Evolutionary conservation across 2,113 vertebrate genomes (phyloP), one percentile per base, ranked within the genome.

Genomic region (Nibea albiflora): DNA sequence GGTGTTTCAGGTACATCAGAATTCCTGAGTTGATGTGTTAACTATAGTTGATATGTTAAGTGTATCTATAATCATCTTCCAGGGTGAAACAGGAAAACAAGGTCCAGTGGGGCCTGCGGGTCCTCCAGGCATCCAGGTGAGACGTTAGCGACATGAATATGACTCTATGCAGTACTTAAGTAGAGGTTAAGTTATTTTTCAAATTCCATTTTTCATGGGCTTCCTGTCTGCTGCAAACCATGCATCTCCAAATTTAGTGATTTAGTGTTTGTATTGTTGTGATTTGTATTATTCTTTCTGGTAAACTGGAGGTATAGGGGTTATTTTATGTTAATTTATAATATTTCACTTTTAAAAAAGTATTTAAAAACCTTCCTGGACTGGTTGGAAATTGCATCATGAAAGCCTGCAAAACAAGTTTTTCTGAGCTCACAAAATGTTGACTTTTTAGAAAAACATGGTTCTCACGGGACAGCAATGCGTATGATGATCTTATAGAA

Each of bases 41-140:
- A 44, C 11, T 60, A 5, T 8, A 44, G 26, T 46, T 35, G 31
- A 68, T 20, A 5, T 80, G 3, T 58, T 35, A 5, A 42, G 3
- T 71, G 17, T 53, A 20, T 75, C 7, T 64, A 12, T 61, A 10
- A 54, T 64, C 10, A 10, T 17, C 66, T 60, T 72, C 12, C 69
- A 96, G 95, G 95, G 95, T 61, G 93, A 90, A 62, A 57, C 90
- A 22, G 95, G 95, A 78, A 95, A 95, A 87, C 93, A 93, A 74
- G 95, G 95, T 8, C 94, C 94, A 26, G 76, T 93, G 8, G 95
- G 95, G 0, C 65, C 87, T 26, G 72, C 76, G 3, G 95, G 95
- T 49, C 83, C 87, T 15, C 83, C 85, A 58, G 95, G 95, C 49
- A 80, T 92, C 53, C 76, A 92, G 85, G 93, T 95, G 76, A 93